Conservation (phyloP, 2,888 invertebrate species). For the Drosophila diplacantha region DNA sequence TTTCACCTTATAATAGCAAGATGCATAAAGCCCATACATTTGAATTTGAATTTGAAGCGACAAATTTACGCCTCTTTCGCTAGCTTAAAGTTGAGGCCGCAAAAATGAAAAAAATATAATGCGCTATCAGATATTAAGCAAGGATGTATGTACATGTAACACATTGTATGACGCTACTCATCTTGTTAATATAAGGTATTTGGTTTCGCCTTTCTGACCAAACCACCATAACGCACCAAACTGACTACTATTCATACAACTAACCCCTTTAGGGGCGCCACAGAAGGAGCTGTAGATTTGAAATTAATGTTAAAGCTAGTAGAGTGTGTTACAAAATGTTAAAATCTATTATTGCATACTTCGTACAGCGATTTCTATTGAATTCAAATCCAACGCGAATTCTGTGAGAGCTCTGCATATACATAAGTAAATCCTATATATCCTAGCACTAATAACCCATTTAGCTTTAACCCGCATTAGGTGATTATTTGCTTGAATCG, state of each 20-base stretch:
- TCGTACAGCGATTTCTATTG: neutral
- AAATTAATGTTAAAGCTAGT: neutral
- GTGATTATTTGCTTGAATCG: slow-evolving; percentile 41
- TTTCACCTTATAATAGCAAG: neutral
- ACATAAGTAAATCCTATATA: slow-evolving; percentile 6
- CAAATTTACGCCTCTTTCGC: too few species aligned
- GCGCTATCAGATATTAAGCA: neutral
- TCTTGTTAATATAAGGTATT: neutral
- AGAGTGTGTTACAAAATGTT: neutral
- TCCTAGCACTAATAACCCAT: slow-evolving; percentile 27
- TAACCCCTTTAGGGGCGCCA: neutral
- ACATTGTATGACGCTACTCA: neutral
- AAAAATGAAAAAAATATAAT: neutral
- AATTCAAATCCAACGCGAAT: neutral
- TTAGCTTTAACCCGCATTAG: slow-evolving; percentile 42
- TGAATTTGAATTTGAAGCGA: neutral
- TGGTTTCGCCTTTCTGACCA: slow-evolving; percentile 12
- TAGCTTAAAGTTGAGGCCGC: neutral
- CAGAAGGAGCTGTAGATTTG: neutral
- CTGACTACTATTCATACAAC: slow-evolving; percentile 8
- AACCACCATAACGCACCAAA: slow-evolving; percentile 1
- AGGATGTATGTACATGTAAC: neutral
- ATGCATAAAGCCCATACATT: neutral
- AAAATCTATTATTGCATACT: neutral
- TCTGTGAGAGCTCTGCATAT: neutral